Evolutionary conservation across 1,140 invertebrate genomes (phyloP), one percentile per base, ranked within the genome.

Genomic region (Vanessa atalanta): DNA sequence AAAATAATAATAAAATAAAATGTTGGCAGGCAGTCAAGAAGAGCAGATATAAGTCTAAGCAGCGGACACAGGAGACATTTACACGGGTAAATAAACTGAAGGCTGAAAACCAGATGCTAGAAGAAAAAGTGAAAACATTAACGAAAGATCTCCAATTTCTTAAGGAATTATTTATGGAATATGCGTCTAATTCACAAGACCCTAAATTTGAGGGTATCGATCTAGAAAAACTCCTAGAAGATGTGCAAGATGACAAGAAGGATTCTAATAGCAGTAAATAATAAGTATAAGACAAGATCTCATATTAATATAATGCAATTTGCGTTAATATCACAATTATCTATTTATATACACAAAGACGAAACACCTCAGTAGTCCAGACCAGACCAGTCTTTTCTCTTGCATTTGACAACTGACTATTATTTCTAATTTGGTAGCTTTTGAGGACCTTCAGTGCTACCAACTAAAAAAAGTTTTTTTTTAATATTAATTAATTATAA

Each of bases 41-140:
- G 82, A 97, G 97, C 76, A 94, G 98, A 78, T 97, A 96, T 50
- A 98, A 98, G 91, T 97, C 96, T 67, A 97, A 97, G 87, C 93
- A 96, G 81, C 93, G 95, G 72, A 96, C 97, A n/a, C 95, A 96
- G 79, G 96, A 98, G 84, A 98, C 97, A 7, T 93, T 97, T 65
- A 94, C 95, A 67, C 89, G 97, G 80, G 97, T 98, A 0, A 95
- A 95, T 79, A 94, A 96, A 81, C 86, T 98, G 12, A 95, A 95
- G 81, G 95, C 94, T 47, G 97, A 98, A 88, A 98, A 98, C 91
- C 96, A 97, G 88, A 93, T 95, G 73, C 89, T 99, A 20, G 95
- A 97, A 88, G 96, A 97, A 80, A 98, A 97, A 93, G 96, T 98
- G 6, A 96, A 97, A 86, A 95, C 96, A 77, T 93, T 98, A 9